Evolutionary conservation across 2,113 vertebrate genomes (phyloP), one percentile per base, ranked within the genome.

Genomic region (Oryzias melastigma): DNA sequence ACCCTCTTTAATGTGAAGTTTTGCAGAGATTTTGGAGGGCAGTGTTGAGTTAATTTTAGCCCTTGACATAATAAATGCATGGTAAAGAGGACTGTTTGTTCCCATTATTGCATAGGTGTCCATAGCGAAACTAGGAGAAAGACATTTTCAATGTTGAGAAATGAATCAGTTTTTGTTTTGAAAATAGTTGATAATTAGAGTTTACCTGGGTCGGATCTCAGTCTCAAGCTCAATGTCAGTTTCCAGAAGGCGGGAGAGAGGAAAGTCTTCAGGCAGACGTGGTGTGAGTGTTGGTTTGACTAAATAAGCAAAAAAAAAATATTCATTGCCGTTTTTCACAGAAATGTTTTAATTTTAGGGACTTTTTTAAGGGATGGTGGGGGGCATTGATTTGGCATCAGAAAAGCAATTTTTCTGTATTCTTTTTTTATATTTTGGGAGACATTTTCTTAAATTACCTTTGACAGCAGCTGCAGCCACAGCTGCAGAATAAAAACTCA

Each of bases 81-180:
- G 94, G 46, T 94, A 58, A 4, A 92, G 49, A 16, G 79, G 89
- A 0, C 92, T 94, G 78, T 93, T 95, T 19, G 94, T 22, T 29
- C 94, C 93, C 86, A 94, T 92, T 16, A 89, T 89, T 61, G 86
- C 88, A 2, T 91, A 90, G 3, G 82, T 84, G 43, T 92, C 84
- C 15, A 91, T 0, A 0, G 83, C 80, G 18, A 85, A 13, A 48
- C 93, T 95, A 81, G 42, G 90, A 4, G 83, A 0, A 53, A 58
- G 6, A 53, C 41, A 58, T 46, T 4, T 24, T 50, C 0, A 27
- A 10, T 16, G 41, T 1, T 48, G 22, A 12, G 17, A 1, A 48
- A 18, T 0, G 1, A 1, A 42, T 0, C 19, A 29, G 20, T 49
- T 40, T 14, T 20, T 27, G 25, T 27, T 27, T 35, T 35, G 7